A percentile compares a stretch with the other conserved stretches of the same genome.
phyloP scores from a whole-genome alignment of 2,888 invertebrate species.

The Athalia rosae region DNA sequence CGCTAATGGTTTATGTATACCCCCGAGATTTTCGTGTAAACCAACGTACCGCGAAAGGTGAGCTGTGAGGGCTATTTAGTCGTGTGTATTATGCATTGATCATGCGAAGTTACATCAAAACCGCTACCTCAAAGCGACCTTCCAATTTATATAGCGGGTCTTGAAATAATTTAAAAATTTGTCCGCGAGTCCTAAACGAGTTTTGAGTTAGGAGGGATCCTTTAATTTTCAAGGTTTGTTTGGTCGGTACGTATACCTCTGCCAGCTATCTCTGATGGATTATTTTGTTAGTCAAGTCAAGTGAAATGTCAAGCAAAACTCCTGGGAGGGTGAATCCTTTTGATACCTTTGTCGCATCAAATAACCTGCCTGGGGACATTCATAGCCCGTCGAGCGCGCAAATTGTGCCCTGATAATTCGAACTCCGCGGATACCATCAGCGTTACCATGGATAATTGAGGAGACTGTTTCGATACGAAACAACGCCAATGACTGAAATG shows the following conservation, averaged over 20 bases:
- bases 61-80: slow-evolving; percentile 23
- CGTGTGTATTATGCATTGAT: slow-evolving; percentile 1
- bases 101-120: neutral
- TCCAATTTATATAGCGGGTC: slow-evolving; percentile 8
- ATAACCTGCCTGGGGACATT: slow-evolving; percentile 18
- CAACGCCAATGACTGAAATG: slow-evolving; percentile 3
- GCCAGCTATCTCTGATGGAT: neutral
- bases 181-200: too few species aligned
- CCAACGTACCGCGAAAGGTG: slow-evolving; percentile 37
- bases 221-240: slow-evolving; percentile 2
- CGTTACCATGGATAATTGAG: too few species aligned
- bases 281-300: slow-evolving; percentile 16
- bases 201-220: neutral
- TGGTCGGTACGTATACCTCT: neutral
- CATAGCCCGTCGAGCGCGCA: slow-evolving; percentile 11
- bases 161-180: too few species aligned
- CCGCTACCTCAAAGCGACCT: neutral
- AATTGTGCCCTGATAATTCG: slow-evolving; percentile 1
- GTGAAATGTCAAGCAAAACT: slow-evolving; percentile 32
- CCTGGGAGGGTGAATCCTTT: slow-evolving; percentile 29
- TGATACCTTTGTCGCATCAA: slow-evolving; percentile 29
- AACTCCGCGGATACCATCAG: slow-evolving; percentile 5
- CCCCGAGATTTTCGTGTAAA: slow-evolving; percentile 14
- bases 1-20: slow-evolving; percentile 35
- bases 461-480: neutral